Evolutionary conservation across 2,797 vertebrate species (phyloP), one percentile per base, ranked within the genome.

Genomic region (Hydrocynus forskahlii): DNA sequence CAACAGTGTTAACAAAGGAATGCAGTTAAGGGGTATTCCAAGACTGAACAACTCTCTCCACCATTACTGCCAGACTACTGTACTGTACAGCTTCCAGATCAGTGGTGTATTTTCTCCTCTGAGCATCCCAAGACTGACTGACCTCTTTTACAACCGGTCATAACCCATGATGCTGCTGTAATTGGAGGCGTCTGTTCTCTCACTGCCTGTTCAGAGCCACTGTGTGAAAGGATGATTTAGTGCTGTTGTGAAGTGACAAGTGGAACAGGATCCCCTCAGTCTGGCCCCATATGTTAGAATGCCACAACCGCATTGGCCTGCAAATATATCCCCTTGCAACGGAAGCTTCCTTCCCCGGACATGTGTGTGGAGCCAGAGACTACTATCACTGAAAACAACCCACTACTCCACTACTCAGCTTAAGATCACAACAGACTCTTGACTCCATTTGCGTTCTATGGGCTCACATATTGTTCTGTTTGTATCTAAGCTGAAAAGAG

Each of bases 321-420:
- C 75, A 73, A 71, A 75, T n/a, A 59, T 64, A 84, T 81, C 79
- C 52, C 79, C 17, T 21, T 54, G 66, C 74, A 79, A 70, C 75
- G 60, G 16, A 81, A 63, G 76, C 72, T 86, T 84, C 82, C 82
- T 86, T 86, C 76, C 79, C 63, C 66, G 52, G 19, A 62, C 76
- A 77, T 84, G 55, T 81, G 80, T 55, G 79, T 23, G 19, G 64
- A 72, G 0, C 1, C 4, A 68, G 48, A 60, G 55, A 83, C 38
- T 48, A 76, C 38, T 83, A 43, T 71, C 70, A 62, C 59, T 76
- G 64, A 78, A 83, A 80, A 75, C 48, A 78, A 64, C 59, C 59
- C 19, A 75, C 60, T 12, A 43, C 62, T 50, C 48, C 48, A 55
- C 67, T 29, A 79, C 62, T 52, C 17, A 73, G 21, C 40, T 68